phyloP scores from a whole-genome alignment of 2,113 vertebrate genomes.

The Pionites leucogaster region DNA sequence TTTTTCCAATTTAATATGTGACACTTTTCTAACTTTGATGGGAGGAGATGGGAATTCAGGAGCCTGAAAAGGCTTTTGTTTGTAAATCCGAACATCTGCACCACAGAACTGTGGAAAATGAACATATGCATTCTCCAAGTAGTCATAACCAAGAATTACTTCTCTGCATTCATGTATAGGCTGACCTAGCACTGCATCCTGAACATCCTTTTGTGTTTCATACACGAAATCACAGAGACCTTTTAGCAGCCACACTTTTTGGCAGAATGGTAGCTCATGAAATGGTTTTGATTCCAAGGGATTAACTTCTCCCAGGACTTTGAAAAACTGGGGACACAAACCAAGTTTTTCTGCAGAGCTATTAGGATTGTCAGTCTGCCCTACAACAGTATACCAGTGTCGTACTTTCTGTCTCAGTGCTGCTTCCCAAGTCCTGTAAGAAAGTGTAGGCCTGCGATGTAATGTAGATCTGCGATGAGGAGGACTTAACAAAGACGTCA shows the following conservation, averaged over 20 bases:
- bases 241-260: constrained; percentile 95
- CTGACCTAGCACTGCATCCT: constrained; percentile 91
- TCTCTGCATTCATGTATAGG: constrained; percentile 98
- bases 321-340: constrained; percentile 91
- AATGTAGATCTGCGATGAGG: constrained; percentile 86
- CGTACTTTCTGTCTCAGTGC: constrained; percentile 88
- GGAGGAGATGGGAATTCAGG: constrained; percentile 83
- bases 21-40: constrained; percentile 78
- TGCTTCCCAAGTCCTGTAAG: constrained; percentile 92
- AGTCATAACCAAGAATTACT: constrained; percentile 96
- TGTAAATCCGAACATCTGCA: constrained; percentile 94
- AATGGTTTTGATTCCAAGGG: constrained; percentile 90
- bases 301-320: constrained; percentile 85
- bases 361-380: constrained; percentile 82
- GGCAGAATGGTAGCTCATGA: constrained; percentile 89
- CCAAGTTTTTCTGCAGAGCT: constrained; percentile 88
- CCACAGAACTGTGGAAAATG: constrained; percentile 99
- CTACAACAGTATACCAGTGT: constrained; percentile 88
- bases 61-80: constrained; percentile 88
- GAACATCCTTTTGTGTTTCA: constrained; percentile 94
- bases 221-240: constrained; percentile 95
- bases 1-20: constrained; percentile 72
- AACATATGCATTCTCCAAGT: constrained; percentile 91
- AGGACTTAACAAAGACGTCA: constrained; percentile 92
- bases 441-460: constrained; percentile 87